Conservation (phyloP, 2,797 vertebrate species). For the Lepus townsendii region DNA sequence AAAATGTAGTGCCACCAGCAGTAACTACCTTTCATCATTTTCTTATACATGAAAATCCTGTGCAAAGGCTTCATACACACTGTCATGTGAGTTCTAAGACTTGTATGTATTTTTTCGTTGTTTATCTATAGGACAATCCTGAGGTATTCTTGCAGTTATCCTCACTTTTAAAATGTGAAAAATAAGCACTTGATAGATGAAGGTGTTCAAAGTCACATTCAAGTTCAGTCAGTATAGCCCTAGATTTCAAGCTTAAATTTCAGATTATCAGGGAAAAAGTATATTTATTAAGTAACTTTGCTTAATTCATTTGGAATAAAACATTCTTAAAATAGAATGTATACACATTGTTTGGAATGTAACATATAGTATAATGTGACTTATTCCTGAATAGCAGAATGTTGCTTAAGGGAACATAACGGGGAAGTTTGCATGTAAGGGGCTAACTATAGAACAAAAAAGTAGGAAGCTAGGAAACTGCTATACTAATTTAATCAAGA, state of each 20-base stretch:
- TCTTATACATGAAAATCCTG: neutral
- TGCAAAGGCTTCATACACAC: neutral
- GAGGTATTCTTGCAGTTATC: neutral
- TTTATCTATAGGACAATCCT: neutral
- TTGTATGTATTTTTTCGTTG: neutral
- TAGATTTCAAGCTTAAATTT: neutral
- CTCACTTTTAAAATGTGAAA: neutral
- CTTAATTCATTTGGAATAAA: conserved; percentile 26
- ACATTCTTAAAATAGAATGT: neutral
- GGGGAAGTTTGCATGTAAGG: neutral
- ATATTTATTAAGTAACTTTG: conserved; percentile 2
- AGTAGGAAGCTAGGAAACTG: neutral
- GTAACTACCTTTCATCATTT: neutral
- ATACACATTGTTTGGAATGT: neutral
- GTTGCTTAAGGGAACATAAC: conserved; percentile 4
- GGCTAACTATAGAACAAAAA: neutral
- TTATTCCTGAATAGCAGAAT: neutral
- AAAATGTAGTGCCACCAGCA: neutral
- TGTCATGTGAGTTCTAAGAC: neutral
- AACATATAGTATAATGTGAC: neutral
- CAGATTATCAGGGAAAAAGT: neutral
- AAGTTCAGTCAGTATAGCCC: neutral
- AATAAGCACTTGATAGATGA: neutral
- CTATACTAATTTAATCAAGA: neutral
- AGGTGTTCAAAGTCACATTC: neutral